Percentiles rank a stretch among this genome's conserved stretches.
Conservation (phyloP, 2,797 vertebrate genomes). For the Champsocephalus gunnari region DNA sequence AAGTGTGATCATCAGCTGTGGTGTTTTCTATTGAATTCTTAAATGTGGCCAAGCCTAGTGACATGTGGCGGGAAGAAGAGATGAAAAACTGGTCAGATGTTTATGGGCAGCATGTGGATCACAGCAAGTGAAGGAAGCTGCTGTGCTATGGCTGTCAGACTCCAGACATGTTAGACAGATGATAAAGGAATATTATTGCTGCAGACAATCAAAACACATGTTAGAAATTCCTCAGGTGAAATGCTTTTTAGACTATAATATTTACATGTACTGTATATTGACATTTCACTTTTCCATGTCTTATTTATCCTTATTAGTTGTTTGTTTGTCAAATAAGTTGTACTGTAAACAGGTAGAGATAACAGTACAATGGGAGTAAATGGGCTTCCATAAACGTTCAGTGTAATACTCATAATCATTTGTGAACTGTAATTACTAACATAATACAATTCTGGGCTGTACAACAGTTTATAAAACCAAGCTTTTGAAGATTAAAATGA, state of each 20-base stretch:
- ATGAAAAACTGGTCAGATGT: slow-evolving; percentile 28
- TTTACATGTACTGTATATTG: too few relatives aligned
- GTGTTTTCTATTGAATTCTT: slow-evolving; percentile 67
- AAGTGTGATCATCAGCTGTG: slow-evolving; percentile 59
- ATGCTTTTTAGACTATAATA: neutral
- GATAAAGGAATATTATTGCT: slow-evolving; percentile 13
- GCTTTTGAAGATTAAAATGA: neutral
- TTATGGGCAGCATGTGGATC: slow-evolving; percentile 21
- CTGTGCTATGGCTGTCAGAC: slow-evolving; percentile 25
- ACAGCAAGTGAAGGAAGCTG: slow-evolving; percentile 13
- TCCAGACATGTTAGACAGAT: slow-evolving; percentile 39
- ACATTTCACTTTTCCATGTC: neutral
- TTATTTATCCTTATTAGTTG: neutral
- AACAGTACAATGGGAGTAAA: neutral
- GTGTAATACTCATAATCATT: neutral
- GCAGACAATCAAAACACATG: neutral
- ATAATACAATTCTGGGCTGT: neutral
- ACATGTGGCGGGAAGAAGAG: slow-evolving; percentile 18
- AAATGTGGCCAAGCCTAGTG: slow-evolving; percentile 43
- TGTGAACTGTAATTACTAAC: neutral
- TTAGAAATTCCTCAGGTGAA: slow-evolving; percentile 4
- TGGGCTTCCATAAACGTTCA: neutral
- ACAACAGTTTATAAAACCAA: neutral
- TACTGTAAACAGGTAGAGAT: neutral
- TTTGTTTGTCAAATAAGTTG: neutral